These are phyloP conservation scores for Ametastegia equiseti DNA, from an alignment of 2,888 invertebrate genomes.

Conservation along the genomic window DNA sequence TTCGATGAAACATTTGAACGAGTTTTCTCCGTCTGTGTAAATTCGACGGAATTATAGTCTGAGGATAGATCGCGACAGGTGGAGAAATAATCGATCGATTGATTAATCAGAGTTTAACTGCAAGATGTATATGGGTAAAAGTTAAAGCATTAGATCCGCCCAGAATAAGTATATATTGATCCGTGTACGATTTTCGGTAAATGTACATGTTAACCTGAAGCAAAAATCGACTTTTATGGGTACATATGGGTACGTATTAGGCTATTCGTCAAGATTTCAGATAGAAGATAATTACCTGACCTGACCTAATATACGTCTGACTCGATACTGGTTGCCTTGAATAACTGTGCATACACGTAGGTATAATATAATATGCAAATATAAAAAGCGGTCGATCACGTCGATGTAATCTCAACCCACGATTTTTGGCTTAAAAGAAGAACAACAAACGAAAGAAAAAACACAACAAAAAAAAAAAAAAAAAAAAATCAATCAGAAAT, in stretches of 20 bases:
- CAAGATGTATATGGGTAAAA: too few relatives aligned
- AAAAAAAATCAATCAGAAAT: too few relatives aligned
- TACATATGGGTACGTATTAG: not conserved
- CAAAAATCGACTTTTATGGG: not conserved
- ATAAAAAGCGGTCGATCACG: slow-evolving; percentile 16
- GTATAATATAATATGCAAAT: not conserved
- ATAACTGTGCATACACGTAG: not conserved
- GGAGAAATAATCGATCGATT: not conserved
- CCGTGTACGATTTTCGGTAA: not conserved
- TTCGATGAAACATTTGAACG: too few relatives aligned
- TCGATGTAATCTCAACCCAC: not conserved
- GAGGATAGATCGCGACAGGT: not conserved
- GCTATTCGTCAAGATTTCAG: not conserved
- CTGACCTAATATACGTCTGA: slow-evolving; percentile 7
- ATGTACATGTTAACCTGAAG: not conserved
- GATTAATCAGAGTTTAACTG: not conserved
- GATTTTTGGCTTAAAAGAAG: not conserved
- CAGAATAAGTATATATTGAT: too few relatives aligned
- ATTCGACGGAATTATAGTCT: not conserved
- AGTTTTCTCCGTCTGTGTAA: too few relatives aligned
- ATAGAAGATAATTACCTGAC: slow-evolving; percentile 13
- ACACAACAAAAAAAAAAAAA: too few relatives aligned
- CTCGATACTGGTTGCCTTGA: not conserved
- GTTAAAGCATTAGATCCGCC: too few relatives aligned
- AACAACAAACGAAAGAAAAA: too few relatives aligned